Percentiles rank a stretch among this genome's conserved stretches.
Evolutionary conservation across 1,140 invertebrate species (phyloP).

Genomic region (Globodera rostochiensis): DNA sequence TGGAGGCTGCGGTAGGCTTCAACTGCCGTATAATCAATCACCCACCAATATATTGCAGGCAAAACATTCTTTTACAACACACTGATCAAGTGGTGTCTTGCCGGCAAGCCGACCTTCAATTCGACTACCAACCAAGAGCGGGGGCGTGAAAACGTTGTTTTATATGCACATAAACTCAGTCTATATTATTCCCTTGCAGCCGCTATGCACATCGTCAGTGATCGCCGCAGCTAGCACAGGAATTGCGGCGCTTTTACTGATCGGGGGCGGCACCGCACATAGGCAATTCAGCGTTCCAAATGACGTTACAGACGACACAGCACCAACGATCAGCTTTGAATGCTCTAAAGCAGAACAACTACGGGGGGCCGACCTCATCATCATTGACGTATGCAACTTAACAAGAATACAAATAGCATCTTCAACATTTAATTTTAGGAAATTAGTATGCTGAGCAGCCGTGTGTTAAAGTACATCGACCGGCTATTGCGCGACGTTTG

Average conservation of each 20-base stretch:
- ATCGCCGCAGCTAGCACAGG: no score
- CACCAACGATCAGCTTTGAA: slow-evolving; percentile 14
- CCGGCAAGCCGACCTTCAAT: not conserved
- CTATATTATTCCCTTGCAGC: no score
- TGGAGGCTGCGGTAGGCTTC: slow-evolving; percentile 61
- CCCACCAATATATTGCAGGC: no score
- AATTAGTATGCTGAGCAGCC: slow-evolving; percentile 5
- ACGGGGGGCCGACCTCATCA: not conserved
- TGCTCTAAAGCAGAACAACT: not conserved
- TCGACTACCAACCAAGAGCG: no score
- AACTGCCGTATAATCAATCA: slow-evolving; percentile 42
- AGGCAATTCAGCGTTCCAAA: no score
- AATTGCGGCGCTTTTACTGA: no score
- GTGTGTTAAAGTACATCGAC: not conserved
- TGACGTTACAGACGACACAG: no score
- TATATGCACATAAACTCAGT: no score
- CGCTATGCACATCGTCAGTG: no score
- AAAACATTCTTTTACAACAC: slow-evolving; percentile 53
- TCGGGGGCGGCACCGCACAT: no score
- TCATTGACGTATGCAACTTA: not conserved
- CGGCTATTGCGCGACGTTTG: slow-evolving; percentile 14
- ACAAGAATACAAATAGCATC: not conserved
- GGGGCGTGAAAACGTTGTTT: no score
- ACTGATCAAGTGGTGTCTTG: slow-evolving; percentile 24
- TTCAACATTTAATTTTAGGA: slow-evolving; percentile 11